These are phyloP conservation scores for Enteromius paludinosus DNA, from an alignment of 2,797 vertebrate genomes.

Conservation along the genomic window DNA sequence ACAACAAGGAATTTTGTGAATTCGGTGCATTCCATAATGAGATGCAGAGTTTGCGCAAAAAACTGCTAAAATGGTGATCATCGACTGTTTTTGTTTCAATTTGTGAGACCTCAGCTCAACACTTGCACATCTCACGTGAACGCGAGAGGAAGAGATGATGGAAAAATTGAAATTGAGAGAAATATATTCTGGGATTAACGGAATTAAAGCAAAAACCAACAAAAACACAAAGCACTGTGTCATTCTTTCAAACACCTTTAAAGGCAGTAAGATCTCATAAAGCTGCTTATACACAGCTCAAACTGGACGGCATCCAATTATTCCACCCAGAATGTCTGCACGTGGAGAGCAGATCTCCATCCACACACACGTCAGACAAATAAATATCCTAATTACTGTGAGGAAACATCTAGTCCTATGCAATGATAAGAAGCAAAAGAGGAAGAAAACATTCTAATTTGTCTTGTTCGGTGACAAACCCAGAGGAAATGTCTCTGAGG, in stretches of 20 bases:
- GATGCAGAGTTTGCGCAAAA: not conserved
- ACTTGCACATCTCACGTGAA: slow-evolving; percentile 58
- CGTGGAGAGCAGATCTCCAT: slow-evolving; percentile 56
- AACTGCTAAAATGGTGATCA: not conserved
- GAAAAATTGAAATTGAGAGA: not conserved
- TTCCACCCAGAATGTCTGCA: slow-evolving; percentile 76
- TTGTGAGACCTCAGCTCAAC: slow-evolving; percentile 39
- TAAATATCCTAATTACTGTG: slow-evolving; percentile 60
- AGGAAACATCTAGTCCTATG: slow-evolving; percentile 39
- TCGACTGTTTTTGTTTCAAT: not conserved
- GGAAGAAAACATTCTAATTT: slow-evolving; percentile 11
- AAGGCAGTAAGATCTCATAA: slow-evolving; percentile 18
- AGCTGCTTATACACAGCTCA: slow-evolving; percentile 26
- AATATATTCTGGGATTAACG: slow-evolving; percentile 65
- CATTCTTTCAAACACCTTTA: slow-evolving; percentile 13
- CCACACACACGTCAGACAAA: slow-evolving; percentile 70
- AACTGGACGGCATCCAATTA: slow-evolving; percentile 70
- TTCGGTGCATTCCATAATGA: not conserved
- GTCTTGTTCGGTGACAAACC: slow-evolving; percentile 23
- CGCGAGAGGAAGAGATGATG: slow-evolving; percentile 29
- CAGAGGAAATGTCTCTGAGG: not conserved
- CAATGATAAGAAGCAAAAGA: slow-evolving; percentile 3
- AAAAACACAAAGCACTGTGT: slow-evolving; percentile 59
- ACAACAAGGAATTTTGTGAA: not conserved
- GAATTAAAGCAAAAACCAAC: slow-evolving; percentile 68